Base-by-base conservation (phyloP, 2,888 invertebrate species). In the Syritta pipiens region DNA sequence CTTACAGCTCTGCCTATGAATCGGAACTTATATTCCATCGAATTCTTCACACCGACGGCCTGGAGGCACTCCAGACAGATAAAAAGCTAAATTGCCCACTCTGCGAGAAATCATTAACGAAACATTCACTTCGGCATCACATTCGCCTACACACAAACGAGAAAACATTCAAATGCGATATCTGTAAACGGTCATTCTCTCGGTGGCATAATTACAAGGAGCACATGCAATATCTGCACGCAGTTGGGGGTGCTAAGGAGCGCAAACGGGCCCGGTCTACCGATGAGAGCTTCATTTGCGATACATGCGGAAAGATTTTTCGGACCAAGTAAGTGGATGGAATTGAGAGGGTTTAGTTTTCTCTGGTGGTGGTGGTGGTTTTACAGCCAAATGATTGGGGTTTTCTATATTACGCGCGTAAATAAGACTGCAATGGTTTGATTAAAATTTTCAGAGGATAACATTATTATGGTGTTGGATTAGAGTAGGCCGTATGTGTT, bases 21-120 rank as follows among this genome's bases (percentile, higher is more conserved):
- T 92, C 95, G 0, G 95, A 95, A 85, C 90, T 93, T 60, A 89
- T 94, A 65, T 95, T 92, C 85, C 95, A 95, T 87, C 91, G 93
- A 81, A 91, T 93, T 0, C 89, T 94, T 0, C 95, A 95, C 84
- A 88, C 89, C 0, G 81, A 83, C 17, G 83, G 82, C 3, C 22
- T 68, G 28, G 51, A 49, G 12, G 63, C 89, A 0, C 85, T 90
- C 0, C 69, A 81, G 17, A 84, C 83, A 20, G 72, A 84, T 10
- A 83, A 85, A 14, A 77, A 85, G 2, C 76, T 88, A 0, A 92
- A 89, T 1, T 96, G 95, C 83, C 93, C 93, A 0, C 83, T 93
- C 20, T 95, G 95, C 84, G 89, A 91, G 0, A 93, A 92, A 84
- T 85, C 86, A 4, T 94, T 93, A 82, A 89, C 90, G 6, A 95